Evolutionary conservation across 2,797 vertebrate species (phyloP).

Genomic region (Megaceryle alcyon): DNA sequence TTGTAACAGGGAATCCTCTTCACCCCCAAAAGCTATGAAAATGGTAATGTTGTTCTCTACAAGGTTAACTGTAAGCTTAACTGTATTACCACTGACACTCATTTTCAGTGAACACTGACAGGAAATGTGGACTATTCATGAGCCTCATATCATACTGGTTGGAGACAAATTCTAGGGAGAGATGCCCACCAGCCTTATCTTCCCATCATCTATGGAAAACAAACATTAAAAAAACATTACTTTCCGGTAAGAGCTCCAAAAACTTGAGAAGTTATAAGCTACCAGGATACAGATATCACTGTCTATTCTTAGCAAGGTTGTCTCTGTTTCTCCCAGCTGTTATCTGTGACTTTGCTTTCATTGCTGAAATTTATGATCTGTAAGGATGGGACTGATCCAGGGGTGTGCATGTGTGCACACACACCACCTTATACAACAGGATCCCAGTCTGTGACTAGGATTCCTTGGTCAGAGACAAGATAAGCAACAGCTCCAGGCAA

Average conservation of each 20-base stretch:
- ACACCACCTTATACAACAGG: neutral
- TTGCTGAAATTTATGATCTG: neutral
- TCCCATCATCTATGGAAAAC: neutral
- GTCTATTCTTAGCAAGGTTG: neutral
- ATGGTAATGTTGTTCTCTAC: neutral
- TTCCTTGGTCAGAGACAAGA: neutral
- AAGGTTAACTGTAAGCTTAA: neutral
- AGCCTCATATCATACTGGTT: neutral
- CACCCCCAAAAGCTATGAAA: neutral
- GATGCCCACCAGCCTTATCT: neutral
- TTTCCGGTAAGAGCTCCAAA: neutral
- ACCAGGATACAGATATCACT: neutral
- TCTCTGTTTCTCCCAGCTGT: neutral
- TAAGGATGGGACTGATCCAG: neutral
- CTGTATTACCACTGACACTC: neutral
- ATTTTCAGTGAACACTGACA: neutral
- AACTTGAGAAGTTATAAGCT: neutral
- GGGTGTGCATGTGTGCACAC: accelerated
- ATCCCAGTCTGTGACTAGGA: neutral
- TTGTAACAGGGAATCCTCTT: neutral
- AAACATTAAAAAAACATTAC: neutral
- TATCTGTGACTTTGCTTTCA: neutral
- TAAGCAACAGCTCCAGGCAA: neutral
- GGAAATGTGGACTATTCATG: neutral
- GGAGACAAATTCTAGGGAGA: neutral